Conservation (phyloP, 2,888 invertebrate genomes). For the Zygothrica quintamaculata region DNA sequence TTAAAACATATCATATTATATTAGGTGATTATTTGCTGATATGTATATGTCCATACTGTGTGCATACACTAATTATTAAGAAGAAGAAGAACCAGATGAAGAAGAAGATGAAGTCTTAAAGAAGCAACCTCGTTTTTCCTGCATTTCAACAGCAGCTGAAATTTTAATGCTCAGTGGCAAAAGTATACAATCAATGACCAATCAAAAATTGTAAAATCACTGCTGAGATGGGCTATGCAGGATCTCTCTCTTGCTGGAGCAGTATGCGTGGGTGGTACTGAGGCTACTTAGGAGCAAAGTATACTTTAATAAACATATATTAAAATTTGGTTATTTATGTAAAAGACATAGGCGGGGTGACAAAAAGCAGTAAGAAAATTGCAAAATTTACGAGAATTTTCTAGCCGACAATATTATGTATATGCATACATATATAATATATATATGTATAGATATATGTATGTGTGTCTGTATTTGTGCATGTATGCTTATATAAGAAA, state of each 20-base stretch:
- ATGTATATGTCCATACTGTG: conserved; percentile 62
- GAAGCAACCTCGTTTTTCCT: conserved; percentile 41
- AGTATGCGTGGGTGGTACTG: background rate
- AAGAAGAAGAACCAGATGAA: conserved; percentile 16
- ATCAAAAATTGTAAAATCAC: conserved; percentile 73
- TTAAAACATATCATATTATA: conserved; percentile 37
- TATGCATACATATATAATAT: conserved; percentile 31
- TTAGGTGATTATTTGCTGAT: conserved; percentile 61
- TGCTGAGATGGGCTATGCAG: conserved; percentile 6
- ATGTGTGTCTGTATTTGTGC: background rate
- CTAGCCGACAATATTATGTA: conserved; percentile 20
- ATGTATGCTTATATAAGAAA: conserved; percentile 20
- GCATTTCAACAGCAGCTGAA: conserved; percentile 51
- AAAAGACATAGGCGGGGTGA: conserved; percentile 65
- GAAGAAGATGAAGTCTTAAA: background rate
- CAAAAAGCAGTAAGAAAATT: conserved; percentile 60
- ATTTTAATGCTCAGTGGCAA: conserved; percentile 66
- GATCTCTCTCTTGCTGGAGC: background rate
- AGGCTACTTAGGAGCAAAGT: conserved; percentile 63
- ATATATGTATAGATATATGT: conserved; percentile 5
- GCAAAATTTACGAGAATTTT: conserved; percentile 55
- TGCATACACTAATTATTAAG: conserved; percentile 61
- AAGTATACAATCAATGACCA: conserved; percentile 75
- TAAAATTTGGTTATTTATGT: conserved; percentile 81
- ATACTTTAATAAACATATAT: conserved; percentile 75